These are phyloP conservation scores for Crocuta crocuta DNA, from an alignment of 2,113 vertebrate genomes.

Conservation along the genomic window DNA sequence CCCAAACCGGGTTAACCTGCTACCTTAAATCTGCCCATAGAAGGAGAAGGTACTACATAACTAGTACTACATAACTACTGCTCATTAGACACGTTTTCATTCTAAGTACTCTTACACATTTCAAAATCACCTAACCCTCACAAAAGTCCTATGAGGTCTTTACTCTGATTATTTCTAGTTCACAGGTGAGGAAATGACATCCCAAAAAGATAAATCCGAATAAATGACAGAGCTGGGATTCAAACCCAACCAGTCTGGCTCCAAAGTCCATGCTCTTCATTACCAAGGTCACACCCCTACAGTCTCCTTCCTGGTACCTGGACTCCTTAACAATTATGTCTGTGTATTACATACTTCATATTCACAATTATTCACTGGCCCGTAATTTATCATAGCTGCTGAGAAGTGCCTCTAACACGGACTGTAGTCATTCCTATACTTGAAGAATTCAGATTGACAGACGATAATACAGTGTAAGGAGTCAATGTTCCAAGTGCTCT, in stretches of 20 bases:
- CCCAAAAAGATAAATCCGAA: not conserved
- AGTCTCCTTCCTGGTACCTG: not conserved
- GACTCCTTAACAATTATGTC: not conserved
- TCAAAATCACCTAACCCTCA: constrained; percentile 18
- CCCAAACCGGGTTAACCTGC: not conserved
- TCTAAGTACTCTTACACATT: not conserved
- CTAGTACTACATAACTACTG: not conserved
- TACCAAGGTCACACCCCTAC: not conserved
- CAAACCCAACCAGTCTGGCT: not conserved
- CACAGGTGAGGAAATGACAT: constrained; percentile 48
- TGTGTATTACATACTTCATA: not conserved
- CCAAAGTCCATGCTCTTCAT: not conserved
- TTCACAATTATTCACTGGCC: not conserved
- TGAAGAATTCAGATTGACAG: not conserved
- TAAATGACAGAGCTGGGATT: constrained; percentile 5
- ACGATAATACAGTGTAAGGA: not conserved
- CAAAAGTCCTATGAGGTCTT: not conserved
- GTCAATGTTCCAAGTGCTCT: not conserved
- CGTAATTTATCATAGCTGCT: not conserved
- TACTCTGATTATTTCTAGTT: constrained; percentile 28
- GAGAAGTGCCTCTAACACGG: not conserved
- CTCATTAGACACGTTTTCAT: not conserved
- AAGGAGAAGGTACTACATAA: not conserved
- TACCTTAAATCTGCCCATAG: constrained; percentile 16
- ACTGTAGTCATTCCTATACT: not conserved